Conservation (phyloP, 1,140 invertebrate genomes). For the Caenorhabditis briggsae region DNA sequence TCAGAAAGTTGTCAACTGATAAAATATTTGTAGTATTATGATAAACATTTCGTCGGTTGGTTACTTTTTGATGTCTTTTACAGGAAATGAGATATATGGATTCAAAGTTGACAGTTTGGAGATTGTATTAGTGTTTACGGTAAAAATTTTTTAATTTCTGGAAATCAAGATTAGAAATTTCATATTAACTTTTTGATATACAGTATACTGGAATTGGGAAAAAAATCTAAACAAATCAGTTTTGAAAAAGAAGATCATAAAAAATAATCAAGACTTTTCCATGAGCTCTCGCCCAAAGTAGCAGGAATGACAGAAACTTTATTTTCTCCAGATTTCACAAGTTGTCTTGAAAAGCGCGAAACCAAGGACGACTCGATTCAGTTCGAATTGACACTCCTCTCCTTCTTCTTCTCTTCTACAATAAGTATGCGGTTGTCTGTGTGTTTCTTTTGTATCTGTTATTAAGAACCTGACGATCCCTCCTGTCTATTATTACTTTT, state of each 20-base stretch:
- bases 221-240: too few relatives aligned
- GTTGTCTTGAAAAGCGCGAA: conserved; percentile 46
- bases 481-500: background rate
- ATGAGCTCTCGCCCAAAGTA: background rate
- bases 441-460: conserved; percentile 52
- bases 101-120: too few relatives aligned
- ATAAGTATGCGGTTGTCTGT: conserved; percentile 49
- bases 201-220: too few relatives aligned
- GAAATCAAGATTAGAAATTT: too few relatives aligned
- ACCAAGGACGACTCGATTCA: conserved; percentile 33
- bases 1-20: too few relatives aligned
- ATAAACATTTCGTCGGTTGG: too few relatives aligned
- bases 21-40: too few relatives aligned
- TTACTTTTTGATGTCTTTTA: too few relatives aligned
- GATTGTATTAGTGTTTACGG: too few relatives aligned
- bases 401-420: conserved; percentile 11
- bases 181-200: too few relatives aligned
- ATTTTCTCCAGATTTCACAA: background rate
- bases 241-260: background rate
- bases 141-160: too few relatives aligned
- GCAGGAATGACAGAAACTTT: background rate
- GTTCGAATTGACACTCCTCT: background rate
- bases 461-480: conserved; percentile 43
- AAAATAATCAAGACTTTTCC: background rate
- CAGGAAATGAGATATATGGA: too few relatives aligned